Evolutionary conservation across 2,888 invertebrate species (phyloP).

Genomic region (Charanyca ferruginea): DNA sequence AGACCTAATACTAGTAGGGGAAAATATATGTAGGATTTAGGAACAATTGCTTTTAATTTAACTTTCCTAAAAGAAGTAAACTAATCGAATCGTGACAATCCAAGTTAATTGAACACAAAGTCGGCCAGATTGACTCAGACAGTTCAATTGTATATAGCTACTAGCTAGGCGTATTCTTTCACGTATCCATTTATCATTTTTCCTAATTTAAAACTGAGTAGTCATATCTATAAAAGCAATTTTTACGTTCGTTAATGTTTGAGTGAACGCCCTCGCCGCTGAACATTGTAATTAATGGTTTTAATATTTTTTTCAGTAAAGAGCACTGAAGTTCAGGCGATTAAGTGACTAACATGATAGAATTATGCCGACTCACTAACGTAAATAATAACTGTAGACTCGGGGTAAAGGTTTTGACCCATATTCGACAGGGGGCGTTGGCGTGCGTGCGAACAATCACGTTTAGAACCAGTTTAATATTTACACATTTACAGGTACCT

Average conservation of each 20-base stretch:
- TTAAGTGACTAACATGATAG: slow-evolving; percentile 71
- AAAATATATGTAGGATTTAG: slow-evolving; percentile 2
- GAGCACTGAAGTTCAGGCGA: slow-evolving; percentile 65
- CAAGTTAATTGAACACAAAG: slow-evolving; percentile 15
- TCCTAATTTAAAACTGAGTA: slow-evolving; percentile 51
- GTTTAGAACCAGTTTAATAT: slow-evolving; percentile 80
- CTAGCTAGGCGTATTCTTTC: slow-evolving; percentile 1
- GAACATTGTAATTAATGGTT: slow-evolving; percentile 64
- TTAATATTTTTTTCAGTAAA: slow-evolving; percentile 60
- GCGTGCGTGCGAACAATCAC: slow-evolving; percentile 85
- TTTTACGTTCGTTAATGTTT: slow-evolving; percentile 57
- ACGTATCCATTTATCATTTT: slow-evolving; percentile 36
- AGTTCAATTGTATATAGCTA: slow-evolving; percentile 6
- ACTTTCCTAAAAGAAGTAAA: slow-evolving; percentile 2
- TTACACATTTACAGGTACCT: slow-evolving; percentile 84
- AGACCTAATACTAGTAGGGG: neutral
- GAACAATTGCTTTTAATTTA: slow-evolving; percentile 16
- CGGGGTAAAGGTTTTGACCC: slow-evolving; percentile 73
- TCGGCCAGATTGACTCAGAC: slow-evolving; percentile 9
- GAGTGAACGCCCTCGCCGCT: slow-evolving; percentile 52
- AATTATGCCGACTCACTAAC: slow-evolving; percentile 76
- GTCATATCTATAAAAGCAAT: slow-evolving; percentile 56
- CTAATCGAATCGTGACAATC: slow-evolving; percentile 11
- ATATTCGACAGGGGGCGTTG: slow-evolving; percentile 69
- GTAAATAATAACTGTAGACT: slow-evolving; percentile 77